phyloP scores from a whole-genome alignment of 2,113 vertebrate genomes.

The Acanthochromis polyacanthus region DNA sequence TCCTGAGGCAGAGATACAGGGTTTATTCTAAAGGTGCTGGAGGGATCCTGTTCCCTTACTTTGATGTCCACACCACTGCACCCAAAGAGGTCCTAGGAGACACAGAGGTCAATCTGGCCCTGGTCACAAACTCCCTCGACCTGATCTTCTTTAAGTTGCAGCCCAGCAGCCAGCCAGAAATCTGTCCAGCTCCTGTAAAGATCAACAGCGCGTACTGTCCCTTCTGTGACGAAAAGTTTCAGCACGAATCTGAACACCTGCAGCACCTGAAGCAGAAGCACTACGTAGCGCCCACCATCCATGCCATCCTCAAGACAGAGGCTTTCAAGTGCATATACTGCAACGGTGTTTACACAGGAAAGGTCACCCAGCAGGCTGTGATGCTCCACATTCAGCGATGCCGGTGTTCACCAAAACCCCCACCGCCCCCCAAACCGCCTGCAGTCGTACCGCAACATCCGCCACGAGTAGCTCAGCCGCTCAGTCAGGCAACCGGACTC shows the following conservation, averaged over 20 bases:
- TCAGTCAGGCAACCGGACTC: constrained; percentile 58
- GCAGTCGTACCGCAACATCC: neutral
- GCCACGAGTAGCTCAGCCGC: constrained; percentile 19
- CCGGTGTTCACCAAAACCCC: constrained; percentile 89
- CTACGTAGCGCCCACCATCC: constrained; percentile 94
- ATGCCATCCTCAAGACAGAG: constrained; percentile 92
- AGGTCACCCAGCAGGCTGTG: constrained; percentile 93
- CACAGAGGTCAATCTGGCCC: constrained; percentile 90
- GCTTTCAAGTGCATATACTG: constrained; percentile 98
- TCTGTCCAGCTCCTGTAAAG: constrained; percentile 70
- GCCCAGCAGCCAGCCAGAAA: constrained; percentile 77
- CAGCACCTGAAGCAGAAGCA: constrained; percentile 93
- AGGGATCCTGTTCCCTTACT: constrained; percentile 91
- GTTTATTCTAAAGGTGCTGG: constrained; percentile 87
- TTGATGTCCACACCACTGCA: constrained; percentile 90
- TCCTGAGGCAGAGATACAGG: constrained; percentile 90
- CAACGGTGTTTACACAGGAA: constrained; percentile 96
- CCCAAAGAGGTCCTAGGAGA: constrained; percentile 92
- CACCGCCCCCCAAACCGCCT: constrained; percentile 55
- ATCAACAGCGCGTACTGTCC: constrained; percentile 87
- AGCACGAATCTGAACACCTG: constrained; percentile 86
- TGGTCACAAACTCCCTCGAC: constrained; percentile 89
- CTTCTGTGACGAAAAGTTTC: constrained; percentile 91
- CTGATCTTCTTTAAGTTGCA: constrained; percentile 91
- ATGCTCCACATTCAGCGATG: constrained; percentile 94